Percentiles rank a stretch among this genome's conserved stretches.
Conservation (phyloP, 2,797 vertebrate species). For the Danio jaintianensis region DNA sequence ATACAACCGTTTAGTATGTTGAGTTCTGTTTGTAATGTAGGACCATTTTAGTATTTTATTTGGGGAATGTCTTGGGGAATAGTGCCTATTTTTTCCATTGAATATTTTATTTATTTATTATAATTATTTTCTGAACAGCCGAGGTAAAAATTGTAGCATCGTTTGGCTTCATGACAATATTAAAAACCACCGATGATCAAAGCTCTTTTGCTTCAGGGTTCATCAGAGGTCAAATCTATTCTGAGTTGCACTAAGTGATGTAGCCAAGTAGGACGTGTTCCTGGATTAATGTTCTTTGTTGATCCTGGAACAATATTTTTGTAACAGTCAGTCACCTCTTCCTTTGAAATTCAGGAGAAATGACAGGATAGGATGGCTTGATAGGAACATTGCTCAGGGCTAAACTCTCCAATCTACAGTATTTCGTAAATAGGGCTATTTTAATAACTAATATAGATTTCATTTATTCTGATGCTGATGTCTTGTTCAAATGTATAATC, state of each 20-base stretch:
- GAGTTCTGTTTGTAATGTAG: neutral
- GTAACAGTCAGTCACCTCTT: neutral
- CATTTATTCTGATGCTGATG: too few relatives aligned
- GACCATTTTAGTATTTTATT: neutral
- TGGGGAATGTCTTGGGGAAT: neutral
- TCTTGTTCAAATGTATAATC: too few relatives aligned
- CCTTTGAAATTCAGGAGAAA: conserved; percentile 6
- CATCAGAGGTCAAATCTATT: conserved; percentile 27
- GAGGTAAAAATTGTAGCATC: neutral
- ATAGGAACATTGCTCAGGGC: neutral
- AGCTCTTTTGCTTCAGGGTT: conserved; percentile 6
- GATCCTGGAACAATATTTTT: neutral
- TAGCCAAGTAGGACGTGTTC: conserved; percentile 2
- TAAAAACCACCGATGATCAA: neutral
- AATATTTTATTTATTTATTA: neutral
- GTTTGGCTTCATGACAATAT: neutral
- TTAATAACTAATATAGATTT: too few relatives aligned
- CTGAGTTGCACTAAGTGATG: conserved; percentile 2
- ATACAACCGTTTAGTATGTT: neutral
- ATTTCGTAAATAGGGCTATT: too few relatives aligned
- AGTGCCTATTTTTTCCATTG: neutral
- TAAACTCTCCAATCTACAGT: neutral
- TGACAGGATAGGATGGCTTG: neutral
- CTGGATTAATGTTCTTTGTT: neutral
- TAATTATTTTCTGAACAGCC: neutral